A percentile compares a stretch with the other conserved stretches of the same genome.
Evolutionary conservation across 1,140 invertebrate genomes (phyloP).

Genomic region (Camponotus vicinus): DNA sequence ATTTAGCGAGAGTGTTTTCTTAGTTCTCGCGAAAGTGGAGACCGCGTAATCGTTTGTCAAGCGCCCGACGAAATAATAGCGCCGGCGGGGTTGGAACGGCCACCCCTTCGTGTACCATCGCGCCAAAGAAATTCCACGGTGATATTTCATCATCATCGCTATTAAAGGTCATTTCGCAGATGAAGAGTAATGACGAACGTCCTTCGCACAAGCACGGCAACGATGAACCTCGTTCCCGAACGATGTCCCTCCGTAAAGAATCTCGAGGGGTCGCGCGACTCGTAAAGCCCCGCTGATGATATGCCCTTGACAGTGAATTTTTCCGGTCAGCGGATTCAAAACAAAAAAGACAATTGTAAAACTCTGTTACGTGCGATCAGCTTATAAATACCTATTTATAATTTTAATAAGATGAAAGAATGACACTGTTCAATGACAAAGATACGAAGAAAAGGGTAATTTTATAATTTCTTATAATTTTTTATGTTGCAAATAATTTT

Average conservation of each 20-base stretch:
- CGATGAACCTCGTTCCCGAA: slow-evolving; percentile 49
- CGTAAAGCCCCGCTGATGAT: slow-evolving; percentile 27
- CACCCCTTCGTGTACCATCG: slow-evolving; percentile 21
- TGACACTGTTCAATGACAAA: not conserved
- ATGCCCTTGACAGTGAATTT: slow-evolving; percentile 22
- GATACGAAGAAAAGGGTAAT: too few relatives aligned
- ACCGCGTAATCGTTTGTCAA: slow-evolving; percentile 79
- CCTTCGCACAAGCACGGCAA: slow-evolving; percentile 68
- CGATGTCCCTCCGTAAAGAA: slow-evolving; percentile 42
- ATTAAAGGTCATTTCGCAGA: slow-evolving; percentile 78
- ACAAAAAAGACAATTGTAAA: not conserved
- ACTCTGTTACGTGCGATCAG: slow-evolving; percentile 8
- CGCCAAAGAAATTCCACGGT: slow-evolving; percentile 64
- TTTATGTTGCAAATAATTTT: too few relatives aligned
- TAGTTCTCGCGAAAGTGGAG: slow-evolving; percentile 72
- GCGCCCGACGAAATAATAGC: slow-evolving; percentile 77
- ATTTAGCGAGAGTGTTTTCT: slow-evolving; percentile 80
- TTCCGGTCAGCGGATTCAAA: slow-evolving; percentile 17
- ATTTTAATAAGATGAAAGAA: not conserved
- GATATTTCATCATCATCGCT: slow-evolving; percentile 81
- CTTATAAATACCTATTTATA: too few relatives aligned
- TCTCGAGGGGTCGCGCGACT: slow-evolving; percentile 32
- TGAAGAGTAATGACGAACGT: slow-evolving; percentile 80
- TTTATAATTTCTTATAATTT: too few relatives aligned
- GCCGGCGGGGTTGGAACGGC: not conserved